Conservation (phyloP, 2,113 vertebrate genomes). For the Gasterosteus nipponicus region DNA sequence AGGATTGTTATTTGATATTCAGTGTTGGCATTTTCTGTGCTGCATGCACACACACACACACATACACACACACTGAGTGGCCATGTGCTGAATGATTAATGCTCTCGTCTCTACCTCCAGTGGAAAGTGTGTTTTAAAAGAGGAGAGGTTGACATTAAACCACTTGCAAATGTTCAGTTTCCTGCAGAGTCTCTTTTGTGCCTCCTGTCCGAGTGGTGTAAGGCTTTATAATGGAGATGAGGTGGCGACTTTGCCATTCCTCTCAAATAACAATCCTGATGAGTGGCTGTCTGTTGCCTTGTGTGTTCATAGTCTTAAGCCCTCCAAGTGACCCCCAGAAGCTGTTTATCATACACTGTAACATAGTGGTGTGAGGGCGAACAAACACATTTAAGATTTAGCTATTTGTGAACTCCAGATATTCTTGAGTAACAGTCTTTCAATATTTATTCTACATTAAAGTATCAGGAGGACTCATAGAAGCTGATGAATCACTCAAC, state of each 20-base stretch:
- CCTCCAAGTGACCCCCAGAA: not conserved
- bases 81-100: slow-evolving; percentile 79
- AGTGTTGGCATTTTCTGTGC: slow-evolving; percentile 63
- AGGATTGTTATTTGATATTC: slow-evolving; percentile 74
- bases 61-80: slow-evolving; percentile 26
- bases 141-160: slow-evolving; percentile 44
- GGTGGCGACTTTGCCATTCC: slow-evolving; percentile 2
- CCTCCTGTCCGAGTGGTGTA: slow-evolving; percentile 4
- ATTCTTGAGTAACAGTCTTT: not conserved
- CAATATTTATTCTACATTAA: not conserved
- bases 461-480: no score
- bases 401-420: not conserved
- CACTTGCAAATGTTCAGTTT: slow-evolving; percentile 26
- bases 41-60: slow-evolving; percentile 19
- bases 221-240: slow-evolving; percentile 17
- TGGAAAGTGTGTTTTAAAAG: slow-evolving; percentile 56
- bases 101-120: slow-evolving; percentile 42
- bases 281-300: not conserved
- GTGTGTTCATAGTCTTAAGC: not conserved
- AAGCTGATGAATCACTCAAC: no score
- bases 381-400: not conserved
- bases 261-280: not conserved
- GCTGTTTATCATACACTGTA: not conserved
- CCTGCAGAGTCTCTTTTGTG: slow-evolving; percentile 11
- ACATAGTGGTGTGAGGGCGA: not conserved